Percentiles rank a stretch among this genome's conserved stretches.
These are phyloP conservation scores for Zophobas morio DNA, from an alignment of 1,140 invertebrate genomes.

Conservation along the genomic window DNA sequence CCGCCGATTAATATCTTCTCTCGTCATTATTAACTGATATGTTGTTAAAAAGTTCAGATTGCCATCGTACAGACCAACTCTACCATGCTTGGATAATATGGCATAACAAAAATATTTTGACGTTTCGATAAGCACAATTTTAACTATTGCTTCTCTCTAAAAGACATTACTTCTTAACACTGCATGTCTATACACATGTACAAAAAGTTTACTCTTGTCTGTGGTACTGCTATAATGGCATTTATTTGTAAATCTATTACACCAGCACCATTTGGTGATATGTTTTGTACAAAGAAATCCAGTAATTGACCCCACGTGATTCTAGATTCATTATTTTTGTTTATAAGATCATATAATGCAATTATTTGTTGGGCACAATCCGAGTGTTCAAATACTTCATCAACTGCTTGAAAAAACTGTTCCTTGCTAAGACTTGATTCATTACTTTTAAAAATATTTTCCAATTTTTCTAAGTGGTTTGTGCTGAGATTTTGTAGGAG, in stretches of 20 bases:
- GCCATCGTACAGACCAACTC: slow-evolving; percentile 71
- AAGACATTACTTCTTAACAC: slow-evolving; percentile 37
- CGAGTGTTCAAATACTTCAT: slow-evolving; percentile 48
- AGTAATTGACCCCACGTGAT: slow-evolving; percentile 62
- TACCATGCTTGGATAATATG: slow-evolving; percentile 70
- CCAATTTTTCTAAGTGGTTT: neutral
- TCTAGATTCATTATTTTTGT: slow-evolving; percentile 44
- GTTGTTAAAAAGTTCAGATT: slow-evolving; percentile 68
- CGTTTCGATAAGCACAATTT: slow-evolving; percentile 70
- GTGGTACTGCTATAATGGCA: slow-evolving; percentile 54
- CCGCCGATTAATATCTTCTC: slow-evolving; percentile 63
- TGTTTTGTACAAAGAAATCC: slow-evolving; percentile 59
- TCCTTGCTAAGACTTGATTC: slow-evolving; percentile 45
- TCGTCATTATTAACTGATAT: slow-evolving; percentile 69
- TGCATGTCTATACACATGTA: neutral
- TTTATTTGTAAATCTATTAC: slow-evolving; percentile 49
- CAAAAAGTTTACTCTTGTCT: slow-evolving; percentile 56
- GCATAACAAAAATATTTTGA: slow-evolving; percentile 72
- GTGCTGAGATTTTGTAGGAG: slow-evolving; percentile 12
- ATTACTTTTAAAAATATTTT: slow-evolving; percentile 1
- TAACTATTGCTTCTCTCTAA: slow-evolving; percentile 71
- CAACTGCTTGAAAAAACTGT: slow-evolving; percentile 57
- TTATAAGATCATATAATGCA: slow-evolving; percentile 58
- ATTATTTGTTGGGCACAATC: slow-evolving; percentile 54
- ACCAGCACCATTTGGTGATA: slow-evolving; percentile 36